A percentile compares a stretch with the other conserved stretches of the same genome.
Evolutionary conservation across 2,797 vertebrate species (phyloP).

Genomic region (Myotis pilosus): DNA sequence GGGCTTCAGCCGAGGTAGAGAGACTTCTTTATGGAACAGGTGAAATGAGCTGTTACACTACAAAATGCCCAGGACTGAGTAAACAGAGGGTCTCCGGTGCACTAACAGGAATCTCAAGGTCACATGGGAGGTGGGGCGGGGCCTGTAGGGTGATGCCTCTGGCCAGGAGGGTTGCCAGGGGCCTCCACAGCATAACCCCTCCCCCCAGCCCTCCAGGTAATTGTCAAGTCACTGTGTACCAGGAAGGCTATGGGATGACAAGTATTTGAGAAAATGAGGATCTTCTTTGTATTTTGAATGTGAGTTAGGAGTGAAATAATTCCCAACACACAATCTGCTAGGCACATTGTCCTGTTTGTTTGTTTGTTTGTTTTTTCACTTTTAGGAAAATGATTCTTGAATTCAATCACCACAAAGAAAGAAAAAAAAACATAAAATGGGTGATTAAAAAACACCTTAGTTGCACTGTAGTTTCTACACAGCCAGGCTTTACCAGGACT

Average conservation of each 20-base stretch:
- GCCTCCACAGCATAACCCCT: too few relatives aligned
- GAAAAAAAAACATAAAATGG: neutral
- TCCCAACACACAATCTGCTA: neutral
- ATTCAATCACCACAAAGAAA: neutral
- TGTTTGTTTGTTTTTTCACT: neutral
- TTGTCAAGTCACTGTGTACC: neutral
- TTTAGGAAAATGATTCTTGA: neutral
- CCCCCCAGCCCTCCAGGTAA: fast-evolving
- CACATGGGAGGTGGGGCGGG: neutral
- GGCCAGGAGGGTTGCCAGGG: neutral
- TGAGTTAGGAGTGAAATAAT: neutral
- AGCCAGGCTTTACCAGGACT: neutral
- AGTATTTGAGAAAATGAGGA: neutral
- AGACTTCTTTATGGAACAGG: neutral
- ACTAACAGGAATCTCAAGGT: neutral
- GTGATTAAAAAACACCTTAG: neutral
- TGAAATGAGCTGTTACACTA: neutral
- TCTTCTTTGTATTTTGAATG: neutral
- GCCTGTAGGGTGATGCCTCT: neutral
- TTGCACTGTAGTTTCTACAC: neutral
- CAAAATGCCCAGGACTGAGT: neutral
- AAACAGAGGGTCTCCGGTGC: neutral
- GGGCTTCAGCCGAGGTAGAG: neutral
- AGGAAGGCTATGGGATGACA: neutral
- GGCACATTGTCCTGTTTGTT: neutral